Evolutionary conservation across 1,140 invertebrate species (phyloP), one percentile per base, ranked within the genome.

Genomic region (Ericerus pela): DNA sequence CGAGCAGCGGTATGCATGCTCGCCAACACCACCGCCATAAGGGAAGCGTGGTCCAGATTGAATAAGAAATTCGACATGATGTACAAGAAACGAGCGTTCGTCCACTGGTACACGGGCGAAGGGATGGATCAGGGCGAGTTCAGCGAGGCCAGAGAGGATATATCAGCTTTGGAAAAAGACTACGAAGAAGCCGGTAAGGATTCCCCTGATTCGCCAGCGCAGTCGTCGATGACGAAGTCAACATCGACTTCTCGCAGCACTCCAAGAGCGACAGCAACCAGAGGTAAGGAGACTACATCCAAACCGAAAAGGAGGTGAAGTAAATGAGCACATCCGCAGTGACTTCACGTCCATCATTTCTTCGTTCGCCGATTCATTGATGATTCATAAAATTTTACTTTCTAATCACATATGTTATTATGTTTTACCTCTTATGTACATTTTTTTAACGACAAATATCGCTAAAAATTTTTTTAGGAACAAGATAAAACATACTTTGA

Each of bases 21-120:
- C 72, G 82, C 80, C 63, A 87, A 87, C 74, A 85, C 82, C 55
- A 85, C 84, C n/a, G 84, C 84, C 55, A 84, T 85, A 61, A 80
- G 79, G 38, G 81, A 85, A 63, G 84, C 84, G 12, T 87, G 83
- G 83, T 78, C 79, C 38, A 75, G 82, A 60, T 68, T 87, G 41
- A 81, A 87, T 67, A 80, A 84, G 64, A 89, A 88, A 69, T 89
- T 88, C 41, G 83, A 88, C 65, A 68, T 85, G 53, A 86, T 77
- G 84, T 87, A 85, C 71, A 79, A 80, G 66, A 76, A 76, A 51
- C 31, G 61, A 20, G 59, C 76, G 70, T 59, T 63, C 41, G 58
- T 62, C 18, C 62, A 61, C 33, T 58, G 59, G 75, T 85, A 80
- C 64, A 72, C 88, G 11, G 81, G 81, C 5, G 85, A 86, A 74